Evolutionary conservation across 1,140 invertebrate genomes (phyloP), one percentile per base, ranked within the genome.

Genomic region (Calosoma granatense): DNA sequence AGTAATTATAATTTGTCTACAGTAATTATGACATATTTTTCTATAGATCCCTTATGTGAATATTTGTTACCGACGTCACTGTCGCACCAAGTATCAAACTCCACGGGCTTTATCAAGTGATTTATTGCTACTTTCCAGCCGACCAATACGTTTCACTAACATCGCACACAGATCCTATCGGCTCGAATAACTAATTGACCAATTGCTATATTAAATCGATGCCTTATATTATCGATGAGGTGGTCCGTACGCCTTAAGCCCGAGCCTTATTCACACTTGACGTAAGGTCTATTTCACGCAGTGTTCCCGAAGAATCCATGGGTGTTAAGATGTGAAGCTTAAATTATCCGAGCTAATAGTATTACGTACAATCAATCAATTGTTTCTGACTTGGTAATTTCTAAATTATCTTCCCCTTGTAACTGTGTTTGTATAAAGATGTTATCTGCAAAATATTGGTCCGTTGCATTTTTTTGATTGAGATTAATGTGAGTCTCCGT

Each of bases 361-460:
- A 47, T 47, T 12, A 12, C 9, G 41, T 47, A 47, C 17, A 47
- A 47, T 47, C 41, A 47, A 47, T 47, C 41, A 47, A 47, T 47
- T 11, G 41, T 47, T 47, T 47, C 41, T 47, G 41, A 47, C 41
- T 47, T 47, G 41, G 41, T 47, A 47, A 47, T 47, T 47, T 47
- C 41, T 47, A 47, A 47, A 47, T 47, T 47, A 47, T 47, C 41
- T 47, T 17, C 17, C 17, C 26, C 3, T 17, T 30, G 26, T 30
- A 30, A 14, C 14, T 30, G 26, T 47, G 41, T 47, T 47, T 47
- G 41, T 47, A 47, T 47, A 47, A 47, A 47, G 41, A 47, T 47
- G 15, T 47, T 47, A 47, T 47, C 41, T 47, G 41, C 41, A 47
- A 47, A 47, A 47, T 47, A 47, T 47, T 47, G 41, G 41, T 47